Percentiles rank a stretch among this genome's conserved stretches.
phyloP scores from a whole-genome alignment of 1,140 invertebrate genomes.

The Orchesella cincta region DNA sequence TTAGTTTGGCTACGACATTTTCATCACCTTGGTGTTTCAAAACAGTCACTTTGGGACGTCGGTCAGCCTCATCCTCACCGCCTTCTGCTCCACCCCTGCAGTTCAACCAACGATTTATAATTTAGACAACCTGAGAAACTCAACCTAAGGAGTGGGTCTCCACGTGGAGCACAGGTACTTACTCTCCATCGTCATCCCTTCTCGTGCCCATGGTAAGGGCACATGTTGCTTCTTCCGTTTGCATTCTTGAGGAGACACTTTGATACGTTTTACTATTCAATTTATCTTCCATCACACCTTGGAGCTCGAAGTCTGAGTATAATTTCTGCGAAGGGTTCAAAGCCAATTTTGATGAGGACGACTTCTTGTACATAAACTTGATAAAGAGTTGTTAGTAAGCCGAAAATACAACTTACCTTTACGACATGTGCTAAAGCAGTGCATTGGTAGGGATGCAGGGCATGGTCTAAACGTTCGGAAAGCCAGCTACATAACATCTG shows the following conservation, averaged over 20 bases:
- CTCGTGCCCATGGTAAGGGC: conserved; percentile 78
- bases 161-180: too few species aligned
- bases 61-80: conserved; percentile 61
- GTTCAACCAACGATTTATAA: too few species aligned
- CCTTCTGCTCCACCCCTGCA: conserved; percentile 61
- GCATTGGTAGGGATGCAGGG: conserved; percentile 94
- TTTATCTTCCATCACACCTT: conserved; percentile 97
- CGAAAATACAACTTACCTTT: conserved; percentile 67
- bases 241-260: conserved; percentile 86
- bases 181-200: conserved; percentile 58
- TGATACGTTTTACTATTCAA: conserved; percentile 97
- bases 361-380: not conserved
- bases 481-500: conserved; percentile 94
- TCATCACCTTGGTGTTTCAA: conserved; percentile 63
- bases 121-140: conserved; percentile 34
- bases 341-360: not conserved
- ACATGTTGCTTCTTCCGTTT: conserved; percentile 94
- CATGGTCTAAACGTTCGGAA: conserved; percentile 87
- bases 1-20: conserved; percentile 67
- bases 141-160: too few species aligned
- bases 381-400: not conserved
- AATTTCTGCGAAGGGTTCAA: conserved; percentile 77
- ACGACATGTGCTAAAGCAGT: conserved; percentile 94
- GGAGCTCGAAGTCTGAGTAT: conserved; percentile 97
- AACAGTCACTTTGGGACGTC: conserved; percentile 66